phyloP scores from a whole-genome alignment of 2,797 vertebrate species.

The Linurgus olivaceus region DNA sequence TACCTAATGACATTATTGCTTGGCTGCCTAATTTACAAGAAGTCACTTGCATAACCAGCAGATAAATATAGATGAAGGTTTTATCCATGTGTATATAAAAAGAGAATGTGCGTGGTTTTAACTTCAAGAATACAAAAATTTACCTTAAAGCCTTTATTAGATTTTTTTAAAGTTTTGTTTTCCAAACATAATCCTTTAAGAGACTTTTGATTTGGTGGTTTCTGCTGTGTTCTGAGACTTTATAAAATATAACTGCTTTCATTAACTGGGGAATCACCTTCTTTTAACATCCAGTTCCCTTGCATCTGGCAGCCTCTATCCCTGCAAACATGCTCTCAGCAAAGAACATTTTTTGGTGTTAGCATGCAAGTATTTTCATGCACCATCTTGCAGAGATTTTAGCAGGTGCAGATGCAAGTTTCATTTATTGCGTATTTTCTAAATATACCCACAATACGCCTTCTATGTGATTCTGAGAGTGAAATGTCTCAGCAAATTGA shows the following conservation, averaged over 20 bases:
- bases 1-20: neutral
- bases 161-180: neutral
- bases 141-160: neutral
- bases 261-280: neutral
- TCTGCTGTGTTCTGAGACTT: neutral
- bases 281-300: neutral
- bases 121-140: neutral
- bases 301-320: neutral
- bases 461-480: neutral
- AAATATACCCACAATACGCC: neutral
- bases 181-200: neutral
- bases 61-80: neutral
- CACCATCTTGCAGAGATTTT: neutral
- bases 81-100: neutral
- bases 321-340: neutral
- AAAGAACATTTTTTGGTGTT: neutral
- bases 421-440: neutral
- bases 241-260: neutral
- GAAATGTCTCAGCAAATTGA: neutral
- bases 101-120: neutral
- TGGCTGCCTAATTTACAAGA: neutral
- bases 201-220: neutral
- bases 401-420: neutral
- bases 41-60: neutral
- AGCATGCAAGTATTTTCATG: neutral